phyloP scores from a whole-genome alignment of 2,797 vertebrate species.

The Cercopithecus diana region DNA sequence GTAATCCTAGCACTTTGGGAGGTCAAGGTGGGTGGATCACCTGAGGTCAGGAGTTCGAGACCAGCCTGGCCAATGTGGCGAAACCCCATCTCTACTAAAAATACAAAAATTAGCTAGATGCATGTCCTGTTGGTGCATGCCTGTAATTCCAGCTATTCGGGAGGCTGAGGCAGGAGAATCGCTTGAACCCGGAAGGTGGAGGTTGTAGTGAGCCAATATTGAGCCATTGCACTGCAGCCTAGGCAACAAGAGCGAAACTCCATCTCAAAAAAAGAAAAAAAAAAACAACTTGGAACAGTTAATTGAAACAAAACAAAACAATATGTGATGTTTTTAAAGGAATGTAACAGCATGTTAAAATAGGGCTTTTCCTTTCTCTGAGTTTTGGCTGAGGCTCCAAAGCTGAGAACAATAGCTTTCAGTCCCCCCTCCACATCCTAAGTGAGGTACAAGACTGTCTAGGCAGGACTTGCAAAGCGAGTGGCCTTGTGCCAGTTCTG shows the following conservation, averaged over 20 bases:
- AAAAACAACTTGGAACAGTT: not conserved
- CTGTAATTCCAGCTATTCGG: not conserved
- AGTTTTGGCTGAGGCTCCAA: conserved; percentile 68
- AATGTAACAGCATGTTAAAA: conserved; percentile 63
- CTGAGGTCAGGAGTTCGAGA: not conserved
- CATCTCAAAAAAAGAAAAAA: not conserved
- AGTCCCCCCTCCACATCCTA: not conserved
- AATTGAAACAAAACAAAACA: conserved; percentile 65
- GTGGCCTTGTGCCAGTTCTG: not conserved
- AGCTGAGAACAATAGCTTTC: conserved; percentile 67
- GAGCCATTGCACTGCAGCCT: not conserved
- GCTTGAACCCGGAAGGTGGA: not conserved
- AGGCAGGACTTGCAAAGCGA: not conserved
- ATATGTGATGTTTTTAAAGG: conserved; percentile 70
- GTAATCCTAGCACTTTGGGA: not conserved
- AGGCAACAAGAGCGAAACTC: not conserved
- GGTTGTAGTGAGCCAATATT: not conserved
- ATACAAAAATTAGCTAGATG: not conserved
- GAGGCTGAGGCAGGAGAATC: not conserved
- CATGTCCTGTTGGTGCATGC: not conserved
- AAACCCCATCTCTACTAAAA: not conserved
- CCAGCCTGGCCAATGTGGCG: not conserved
- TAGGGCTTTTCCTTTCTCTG: conserved; percentile 70
- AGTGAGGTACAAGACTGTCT: not conserved
- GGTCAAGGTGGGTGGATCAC: not conserved